Evolutionary conservation across 2,888 invertebrate species (phyloP).

Genomic region (Clusia tigrina): DNA sequence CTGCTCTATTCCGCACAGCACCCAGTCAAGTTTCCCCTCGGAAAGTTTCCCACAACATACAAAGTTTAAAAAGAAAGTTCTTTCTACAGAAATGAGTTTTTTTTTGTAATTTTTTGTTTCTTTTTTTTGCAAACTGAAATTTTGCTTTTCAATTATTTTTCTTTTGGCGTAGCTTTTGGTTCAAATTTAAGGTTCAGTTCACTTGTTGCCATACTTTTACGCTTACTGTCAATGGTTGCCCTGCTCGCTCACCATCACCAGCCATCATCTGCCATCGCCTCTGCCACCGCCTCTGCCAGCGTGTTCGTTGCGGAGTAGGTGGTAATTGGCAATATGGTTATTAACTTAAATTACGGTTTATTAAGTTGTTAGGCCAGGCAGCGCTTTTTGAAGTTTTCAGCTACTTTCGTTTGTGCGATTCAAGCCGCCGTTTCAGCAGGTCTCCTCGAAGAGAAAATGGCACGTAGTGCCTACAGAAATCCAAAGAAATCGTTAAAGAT

Average conservation of each 20-base stretch:
- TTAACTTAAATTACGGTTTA: constrained; percentile 32
- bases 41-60: too few species aligned
- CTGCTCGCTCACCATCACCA: not conserved
- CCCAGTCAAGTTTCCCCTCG: too few species aligned
- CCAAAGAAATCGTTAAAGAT: too few species aligned
- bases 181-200: constrained; percentile 20
- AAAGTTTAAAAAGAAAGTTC: too few species aligned
- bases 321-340: constrained; percentile 17
- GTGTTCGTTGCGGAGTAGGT: constrained; percentile 18
- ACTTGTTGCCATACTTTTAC: not conserved
- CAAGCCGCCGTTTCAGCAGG: constrained; percentile 10
- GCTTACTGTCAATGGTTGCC: not conserved
- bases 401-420: not conserved
- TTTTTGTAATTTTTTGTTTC: not conserved
- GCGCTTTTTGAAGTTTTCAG: not conserved
- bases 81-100: too few species aligned
- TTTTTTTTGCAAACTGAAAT: not conserved
- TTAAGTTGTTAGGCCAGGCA: constrained; percentile 31
- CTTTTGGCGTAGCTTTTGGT: constrained; percentile 5
- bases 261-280: too few species aligned
- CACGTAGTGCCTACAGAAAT: too few species aligned
- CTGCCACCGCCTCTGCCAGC: too few species aligned
- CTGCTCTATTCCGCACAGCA: too few species aligned
- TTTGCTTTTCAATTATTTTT: not conserved
- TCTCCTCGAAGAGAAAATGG: too few species aligned